Evolutionary conservation across 2,888 invertebrate species (phyloP), one percentile per base, ranked within the genome.

Genomic region (Idaea straminata): DNA sequence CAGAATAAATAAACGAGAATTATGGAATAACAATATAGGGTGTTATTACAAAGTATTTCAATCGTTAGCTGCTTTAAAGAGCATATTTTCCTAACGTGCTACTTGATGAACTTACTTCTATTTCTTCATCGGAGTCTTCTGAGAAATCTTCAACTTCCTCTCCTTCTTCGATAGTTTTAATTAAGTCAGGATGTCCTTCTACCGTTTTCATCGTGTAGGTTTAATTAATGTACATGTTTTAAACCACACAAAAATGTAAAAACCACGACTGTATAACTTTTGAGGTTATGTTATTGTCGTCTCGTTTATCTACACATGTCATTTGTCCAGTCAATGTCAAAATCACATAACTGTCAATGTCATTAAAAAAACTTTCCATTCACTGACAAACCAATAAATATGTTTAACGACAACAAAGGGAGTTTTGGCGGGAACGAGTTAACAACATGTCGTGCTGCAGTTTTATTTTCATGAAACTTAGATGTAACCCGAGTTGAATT

Each of bases 161-260:
- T 72, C 96, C 96, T 69, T 98, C 98, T 58, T 95, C 94, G 67
- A 98, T 98, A 0, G 98, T 98, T 88, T 95, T 95, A 65, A 98
- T 96, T 72, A 97, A 91, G 72, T 96, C 96, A 47, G 88, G 92
- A 77, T 83, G 75, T 62, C 85, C 85, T 67, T 83, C 79, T 7
- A 87, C 76, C 69, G 81, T 83, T 75, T 73, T 75, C 80, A 83
- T 84, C 38, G n/a, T 66, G 64, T 65, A 25, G 25, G 74, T 73
- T 67, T 71, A 68, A 63, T 60, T 67, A 34, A 25, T 15, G 10
- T 10, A 25, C 16, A 16, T 47, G 10, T 34, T 62, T 5, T 34
- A 16, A 34, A 34, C 35, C 36, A 15, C 13, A 61, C 3, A 35
- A 61, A 61, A 35, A 35, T 15, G 35, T 61, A 61, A 47, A 7